Base-by-base conservation (phyloP, 2,888 invertebrate species). In the Trissolcus brochymenae region DNA sequence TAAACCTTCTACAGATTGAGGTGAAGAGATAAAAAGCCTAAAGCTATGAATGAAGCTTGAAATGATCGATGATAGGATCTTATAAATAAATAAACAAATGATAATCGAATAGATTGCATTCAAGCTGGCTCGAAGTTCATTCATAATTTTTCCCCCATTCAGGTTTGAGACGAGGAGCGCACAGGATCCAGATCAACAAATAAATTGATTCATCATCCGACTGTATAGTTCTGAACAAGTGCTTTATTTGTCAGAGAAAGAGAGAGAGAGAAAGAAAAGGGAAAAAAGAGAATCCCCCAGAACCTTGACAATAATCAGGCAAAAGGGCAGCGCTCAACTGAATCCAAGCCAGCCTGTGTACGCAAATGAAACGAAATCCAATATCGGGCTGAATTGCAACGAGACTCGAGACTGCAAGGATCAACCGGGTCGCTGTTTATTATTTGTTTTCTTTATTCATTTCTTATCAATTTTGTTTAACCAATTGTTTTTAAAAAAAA, bases 291-390 rank as follows among this genome's bases (percentile, higher is more conserved):
- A 35, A 9, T 35, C 35, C 35, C 49, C 13, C 29, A 17, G 17
- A 46, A 67, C 55, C 29, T 53, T 53, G 46, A 61, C 51, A 61
- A 55, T 40, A 60, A 60, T 50, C 43, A 54, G 21, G 61, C 60
- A 56, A 61, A 50, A 67, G 41, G 16, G 56, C 56, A 62, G 17
- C 40, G 35, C 56, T 62, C 50, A 29, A 62, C 29, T 62, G 50
- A 70, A 70, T 62, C 51, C 70, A 62, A 70, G 56, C 70, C 70
- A 70, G 70, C 62, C 56, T 62, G 56, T 62, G 25, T 43, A 70
- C 61, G 56, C 62, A 68, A 62, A 59, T 43, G 51, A 59, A 59
- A 62, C 50, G 25, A 62, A 70, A 55, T 70, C 56, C 70, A 61
- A 70, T 55, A 56, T 56, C 25, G 46, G 13, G 46, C 9, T 50